Base-by-base conservation (phyloP, 1,140 invertebrate species). In the Drosophila sp. region DNA sequence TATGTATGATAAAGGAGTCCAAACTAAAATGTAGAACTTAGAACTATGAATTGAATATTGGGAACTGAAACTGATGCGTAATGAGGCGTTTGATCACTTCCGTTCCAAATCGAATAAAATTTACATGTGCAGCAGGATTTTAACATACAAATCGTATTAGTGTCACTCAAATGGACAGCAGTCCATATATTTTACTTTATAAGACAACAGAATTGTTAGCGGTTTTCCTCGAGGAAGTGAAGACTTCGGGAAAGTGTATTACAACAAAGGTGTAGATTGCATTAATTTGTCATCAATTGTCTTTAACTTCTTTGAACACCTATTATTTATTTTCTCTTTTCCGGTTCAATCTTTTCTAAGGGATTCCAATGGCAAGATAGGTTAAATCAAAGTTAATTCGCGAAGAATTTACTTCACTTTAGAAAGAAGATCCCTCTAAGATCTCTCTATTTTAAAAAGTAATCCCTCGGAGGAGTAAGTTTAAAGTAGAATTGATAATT, bases 21-120 rank as follows among this genome's bases (percentile, higher is more conserved):
- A 27, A 69, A 46, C 41, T 32, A 2, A 45, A 50, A 50, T 59
- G 29, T 46, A 50, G 40, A 81, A 71, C 66, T 48, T 25, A 25
- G 16, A 36, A 54, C 48, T 43, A 43, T 43, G 13, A 38, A 48
- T 6, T 25, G 1, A 21, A 14, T n/a, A 61, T 13, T 18, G 41
- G 43, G 43, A 64, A 40, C 27, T 38, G 18, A 48, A 75, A 75
- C 81, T 76, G 46, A 56, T 8, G 45, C 43, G 43, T 87, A 87
- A 89, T 89, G 83, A 89, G 73, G 65, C 83, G 73, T 89, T 76
- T 73, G 56, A 79, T 83, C 63, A 76, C 61, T 83, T 87, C 82
- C 82, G 82, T 65, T 80, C 7, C n/a, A 36, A 16, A 40, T 51
- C 48, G 63, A 63, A 87, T 81, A 71, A 76, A 50, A 86, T 81